Evolutionary conservation across 2,797 vertebrate species (phyloP).

Genomic region (Chaetodon trifasciatus): DNA sequence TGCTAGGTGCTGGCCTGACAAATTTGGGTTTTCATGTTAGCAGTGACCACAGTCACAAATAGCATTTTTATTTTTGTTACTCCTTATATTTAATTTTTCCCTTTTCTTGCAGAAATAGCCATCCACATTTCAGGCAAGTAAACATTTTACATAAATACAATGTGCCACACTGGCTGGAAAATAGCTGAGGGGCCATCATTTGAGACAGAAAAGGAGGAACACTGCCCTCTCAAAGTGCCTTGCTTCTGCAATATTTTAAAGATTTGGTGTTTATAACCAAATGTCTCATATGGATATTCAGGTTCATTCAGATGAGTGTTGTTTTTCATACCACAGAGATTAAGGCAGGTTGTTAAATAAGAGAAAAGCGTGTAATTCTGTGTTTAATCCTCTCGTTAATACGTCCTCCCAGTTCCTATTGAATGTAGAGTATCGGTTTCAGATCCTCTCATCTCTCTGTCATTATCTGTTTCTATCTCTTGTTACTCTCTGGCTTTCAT

Average conservation of each 20-base stretch:
- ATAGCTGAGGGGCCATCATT: not conserved
- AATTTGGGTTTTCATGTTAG: too few species aligned
- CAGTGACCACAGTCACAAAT: too few species aligned
- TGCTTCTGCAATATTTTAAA: not conserved
- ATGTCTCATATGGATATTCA: not conserved
- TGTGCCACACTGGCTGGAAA: too few species aligned
- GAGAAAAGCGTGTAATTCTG: not conserved
- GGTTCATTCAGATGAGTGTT: not conserved
- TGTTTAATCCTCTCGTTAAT: not conserved
- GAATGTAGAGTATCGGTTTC: not conserved
- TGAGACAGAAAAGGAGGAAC: not conserved
- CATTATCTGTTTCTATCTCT: not conserved
- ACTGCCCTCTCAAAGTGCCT: not conserved
- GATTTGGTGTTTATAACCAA: not conserved
- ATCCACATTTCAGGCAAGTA: too few species aligned
- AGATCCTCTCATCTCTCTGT: conserved; percentile 7
- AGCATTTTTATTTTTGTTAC: too few species aligned
- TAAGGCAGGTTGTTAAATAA: not conserved
- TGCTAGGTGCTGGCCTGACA: too few species aligned
- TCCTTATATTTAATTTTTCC: too few species aligned
- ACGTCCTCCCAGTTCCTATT: not conserved
- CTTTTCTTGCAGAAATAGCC: too few species aligned
- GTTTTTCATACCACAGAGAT: not conserved
- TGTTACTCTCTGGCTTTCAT: conserved; percentile 2
- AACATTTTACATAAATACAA: too few species aligned